Evolutionary conservation across 30 jellyfish, hydroid and myxozoan species (phyloP), one percentile per base, ranked within the genome.

Genomic region (Aurelia sp.): DNA sequence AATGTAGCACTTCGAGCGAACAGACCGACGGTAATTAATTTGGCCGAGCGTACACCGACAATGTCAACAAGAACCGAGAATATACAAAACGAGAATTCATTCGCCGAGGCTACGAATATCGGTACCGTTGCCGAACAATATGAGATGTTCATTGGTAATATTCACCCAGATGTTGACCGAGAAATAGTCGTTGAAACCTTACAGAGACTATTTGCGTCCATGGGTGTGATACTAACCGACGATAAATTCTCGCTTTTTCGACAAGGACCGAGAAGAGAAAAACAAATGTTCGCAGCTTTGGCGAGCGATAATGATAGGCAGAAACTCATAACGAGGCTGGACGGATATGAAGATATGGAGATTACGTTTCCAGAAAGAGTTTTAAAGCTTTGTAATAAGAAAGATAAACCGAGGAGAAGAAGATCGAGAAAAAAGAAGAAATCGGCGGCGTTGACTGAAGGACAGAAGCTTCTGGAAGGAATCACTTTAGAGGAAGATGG

Each of bases 111-210:
- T n/a, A 3, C 74, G 18, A 51, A 30, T n/a, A 35, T 0, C 70
- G 80, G 50, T 9, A 16, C 30, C 0, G 67, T 13, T 20, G 33
- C 22, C 19, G 84, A 72, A 44, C 62, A 74, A 47, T 13, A 20
- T 20, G 86, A 74, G 41, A 67, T 86, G 9, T 86, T 44, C 51
- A 66, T 86, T 58, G 96, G 90, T 20, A 75, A 86, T 52, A 22
- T 86, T 20, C 87, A 78, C 31, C 84, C 67, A 5, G 96, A 76
- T 44, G 81, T 86, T 53, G 86, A 67, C n/a, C 82, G 57, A 52
- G 81, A 67, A 19, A 19, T 57, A 19, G 72, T 75, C 15, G 63
- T 73, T 11, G 65, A 19, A 52, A 66, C 22, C 55, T 61, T 86
- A 24, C 88, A 86, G 69, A 58, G 50, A 9, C 75, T 86, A 19